Base-by-base conservation (phyloP, 1,140 invertebrate genomes). In the Sycophaga agraensis region DNA sequence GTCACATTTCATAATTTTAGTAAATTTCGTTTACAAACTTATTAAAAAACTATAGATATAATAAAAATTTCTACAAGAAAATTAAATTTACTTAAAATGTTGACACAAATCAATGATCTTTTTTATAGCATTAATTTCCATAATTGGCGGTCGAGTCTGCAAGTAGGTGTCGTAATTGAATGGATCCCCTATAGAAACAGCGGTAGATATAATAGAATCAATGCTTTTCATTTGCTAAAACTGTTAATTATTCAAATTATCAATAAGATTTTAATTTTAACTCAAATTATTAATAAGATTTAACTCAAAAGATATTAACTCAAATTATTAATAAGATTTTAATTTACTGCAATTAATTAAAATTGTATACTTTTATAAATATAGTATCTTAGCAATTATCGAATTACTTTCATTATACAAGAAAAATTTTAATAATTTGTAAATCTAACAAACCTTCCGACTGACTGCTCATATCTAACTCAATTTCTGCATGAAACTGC, bases 401-500 rank as follows among this genome's bases (percentile, higher is more conserved):
- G 26, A 26, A n/a, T n/a, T n/a, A n/a, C n/a, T n/a, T n/a, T n/a
- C n/a, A n/a, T n/a, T n/a, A n/a, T n/a, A n/a, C n/a, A n/a, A n/a
- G n/a, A n/a, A n/a, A n/a, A n/a, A n/a, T n/a, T n/a, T 26, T 24
- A 49, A 42, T 42, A 19, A 8, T 39, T 53, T 39, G n/a, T 22
- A 53, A n/a, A 40, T 39, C 7, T 39, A 31, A 31, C 9, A 16
- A 28, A 61, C 59, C 59, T 12, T 55, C 24, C 26, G 17, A 50
- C n/a, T n/a, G 46, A n/a, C 2, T 2, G 1, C 28, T 46, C 43
- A 0, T 57, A 54, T 31, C 28, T 1, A 68, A 42, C 56, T 84
- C 84, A 16, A 85, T 68, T 75, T 89, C 88, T 1, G 88, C 87
- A 69, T 89, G 88, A 69, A 89, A 88, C 88, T 90, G 66, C 64